Conservation (phyloP, 1,140 invertebrate species). For the Macrotrachela quadricornifera region DNA sequence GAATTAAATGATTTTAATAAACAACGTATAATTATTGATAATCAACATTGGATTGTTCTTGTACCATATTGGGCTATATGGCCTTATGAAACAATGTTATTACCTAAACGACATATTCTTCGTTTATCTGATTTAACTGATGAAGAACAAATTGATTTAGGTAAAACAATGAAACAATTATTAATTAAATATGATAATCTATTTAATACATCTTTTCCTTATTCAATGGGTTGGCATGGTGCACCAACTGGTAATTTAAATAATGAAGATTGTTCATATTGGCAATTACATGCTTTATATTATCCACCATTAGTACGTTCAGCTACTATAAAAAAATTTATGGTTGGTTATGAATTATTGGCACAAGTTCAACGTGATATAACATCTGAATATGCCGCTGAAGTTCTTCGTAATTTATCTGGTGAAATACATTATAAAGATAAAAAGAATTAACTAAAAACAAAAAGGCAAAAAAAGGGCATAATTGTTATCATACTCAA, state of each 20-base stretch:
- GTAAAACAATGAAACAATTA: conserved; percentile 58
- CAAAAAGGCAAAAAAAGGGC: neutral
- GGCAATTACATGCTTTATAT: conserved; percentile 80
- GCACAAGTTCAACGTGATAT: conserved; percentile 74
- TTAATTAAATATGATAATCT: conserved; percentile 86
- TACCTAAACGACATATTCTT: conserved; percentile 52
- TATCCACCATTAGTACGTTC: conserved; percentile 75
- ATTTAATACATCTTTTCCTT: conserved; percentile 78
- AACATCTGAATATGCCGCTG: conserved; percentile 76
- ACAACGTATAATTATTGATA: conserved; percentile 60
- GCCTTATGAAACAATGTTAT: conserved; percentile 83
- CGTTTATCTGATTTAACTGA: conserved; percentile 38
- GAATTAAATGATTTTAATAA: conserved; percentile 20
- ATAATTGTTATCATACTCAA: too few species aligned
- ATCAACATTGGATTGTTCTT: conserved; percentile 63
- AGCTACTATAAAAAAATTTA: conserved; percentile 79
- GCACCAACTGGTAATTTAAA: conserved; percentile 58
- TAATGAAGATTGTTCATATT: conserved; percentile 46
- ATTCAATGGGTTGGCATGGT: conserved; percentile 96
- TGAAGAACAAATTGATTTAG: conserved; percentile 36
- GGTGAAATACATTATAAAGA: neutral
- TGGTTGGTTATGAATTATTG: conserved; percentile 86
- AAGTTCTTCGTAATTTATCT: conserved; percentile 1
- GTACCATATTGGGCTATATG: conserved; percentile 85
- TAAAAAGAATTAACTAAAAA: too few species aligned